These are phyloP conservation scores for Ganaspis sp. DNA, from an alignment of 1,140 invertebrate species.

Conservation along the genomic window DNA sequence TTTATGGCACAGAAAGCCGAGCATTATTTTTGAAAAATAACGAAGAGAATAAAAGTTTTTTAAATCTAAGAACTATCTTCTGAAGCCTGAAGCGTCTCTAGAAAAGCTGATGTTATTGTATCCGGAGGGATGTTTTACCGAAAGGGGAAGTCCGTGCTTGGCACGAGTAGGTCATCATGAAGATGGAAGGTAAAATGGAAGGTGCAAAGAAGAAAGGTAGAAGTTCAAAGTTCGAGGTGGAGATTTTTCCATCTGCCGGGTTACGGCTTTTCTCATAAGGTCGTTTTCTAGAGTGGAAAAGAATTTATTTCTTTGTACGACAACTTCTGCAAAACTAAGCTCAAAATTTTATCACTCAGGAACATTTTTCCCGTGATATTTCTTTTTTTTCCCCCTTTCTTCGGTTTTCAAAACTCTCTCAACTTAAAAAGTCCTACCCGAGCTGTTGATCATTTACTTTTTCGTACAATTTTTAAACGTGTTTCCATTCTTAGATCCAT, in stretches of 20 bases:
- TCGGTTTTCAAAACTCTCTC: not conserved
- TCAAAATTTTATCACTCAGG: not conserved
- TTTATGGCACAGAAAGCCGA: not conserved
- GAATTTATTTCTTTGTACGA: constrained; percentile 14
- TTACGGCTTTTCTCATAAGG: constrained; percentile 22
- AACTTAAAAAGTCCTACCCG: too few species aligned
- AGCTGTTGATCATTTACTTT: too few species aligned
- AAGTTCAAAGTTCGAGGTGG: constrained; percentile 24
- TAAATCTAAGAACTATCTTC: constrained; percentile 11
- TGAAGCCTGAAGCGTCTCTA: not conserved
- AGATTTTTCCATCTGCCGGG: constrained; percentile 9
- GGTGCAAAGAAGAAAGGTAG: constrained; percentile 26
- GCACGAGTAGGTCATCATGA: constrained; percentile 34
- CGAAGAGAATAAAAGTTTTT: constrained; percentile 6
- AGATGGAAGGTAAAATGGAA: constrained; percentile 37
- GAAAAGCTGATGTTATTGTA: constrained; percentile 36
- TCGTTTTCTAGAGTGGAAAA: constrained; percentile 1
- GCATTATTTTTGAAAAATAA: not conserved
- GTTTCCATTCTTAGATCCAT: too few species aligned
- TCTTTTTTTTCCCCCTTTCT: not conserved
- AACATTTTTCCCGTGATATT: not conserved
- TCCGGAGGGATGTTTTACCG: constrained; percentile 26
- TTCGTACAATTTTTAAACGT: too few species aligned
- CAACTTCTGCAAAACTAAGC: constrained; percentile 4
- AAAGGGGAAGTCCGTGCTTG: constrained; percentile 31